A percentile compares a stretch with the other conserved stretches of the same genome.
These are phyloP conservation scores for Oligia fasciuncula DNA, from an alignment of 2,888 invertebrate genomes.

Conservation along the genomic window DNA sequence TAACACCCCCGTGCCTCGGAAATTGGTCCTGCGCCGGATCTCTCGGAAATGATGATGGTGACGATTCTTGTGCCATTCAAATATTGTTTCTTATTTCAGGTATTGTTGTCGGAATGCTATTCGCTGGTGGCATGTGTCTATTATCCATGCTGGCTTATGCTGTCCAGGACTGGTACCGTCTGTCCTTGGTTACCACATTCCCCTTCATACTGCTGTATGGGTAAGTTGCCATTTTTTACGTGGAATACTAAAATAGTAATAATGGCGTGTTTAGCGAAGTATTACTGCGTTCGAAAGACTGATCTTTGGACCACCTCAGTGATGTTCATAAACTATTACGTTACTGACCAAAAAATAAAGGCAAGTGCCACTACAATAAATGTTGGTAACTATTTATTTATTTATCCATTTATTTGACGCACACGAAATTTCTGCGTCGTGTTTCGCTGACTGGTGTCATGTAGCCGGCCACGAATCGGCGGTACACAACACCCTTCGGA, in stretches of 20 bases:
- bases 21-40: no score
- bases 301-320: neutral
- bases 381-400: no score
- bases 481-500: no score
- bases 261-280: neutral
- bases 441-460: no score
- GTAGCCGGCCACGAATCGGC: no score
- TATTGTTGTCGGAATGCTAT: conserved; percentile 92
- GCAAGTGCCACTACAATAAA: neutral
- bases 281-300: neutral
- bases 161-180: conserved; percentile 91
- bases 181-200: conserved; percentile 91
- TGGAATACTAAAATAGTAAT: neutral
- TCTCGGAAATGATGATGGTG: no score
- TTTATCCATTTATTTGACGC: no score
- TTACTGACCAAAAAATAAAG: neutral
- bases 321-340: neutral
- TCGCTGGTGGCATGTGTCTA: conserved; percentile 91
- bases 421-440: no score
- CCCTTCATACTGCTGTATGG: conserved; percentile 90
- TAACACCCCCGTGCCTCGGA: no score
- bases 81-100: conserved; percentile 74
- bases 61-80: neutral
- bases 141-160: conserved; percentile 91
- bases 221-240: conserved; percentile 70